Percentiles rank a stretch among this genome's conserved stretches.
Evolutionary conservation across 2,888 invertebrate species (phyloP).

Genomic region (Dermolepida albohirtum): DNA sequence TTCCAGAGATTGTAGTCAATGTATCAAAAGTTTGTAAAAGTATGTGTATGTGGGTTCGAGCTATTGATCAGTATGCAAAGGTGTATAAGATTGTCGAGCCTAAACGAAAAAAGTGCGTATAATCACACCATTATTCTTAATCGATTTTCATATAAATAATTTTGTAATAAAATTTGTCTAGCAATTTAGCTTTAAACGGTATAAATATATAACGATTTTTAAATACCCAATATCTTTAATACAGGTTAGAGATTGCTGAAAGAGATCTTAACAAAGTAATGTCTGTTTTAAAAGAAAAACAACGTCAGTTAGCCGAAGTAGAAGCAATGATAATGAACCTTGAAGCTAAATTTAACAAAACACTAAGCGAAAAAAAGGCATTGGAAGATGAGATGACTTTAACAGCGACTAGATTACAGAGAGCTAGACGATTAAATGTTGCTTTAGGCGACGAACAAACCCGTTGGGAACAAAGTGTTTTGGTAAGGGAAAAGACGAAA

Average conservation of each 20-base stretch:
- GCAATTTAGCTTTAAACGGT: no score
- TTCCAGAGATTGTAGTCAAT: conserved; percentile 85
- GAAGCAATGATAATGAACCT: conserved; percentile 74
- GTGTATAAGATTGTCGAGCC: conserved; percentile 90
- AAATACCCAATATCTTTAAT: conserved; percentile 13
- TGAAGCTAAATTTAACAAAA: conserved; percentile 76
- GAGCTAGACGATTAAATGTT: conserved; percentile 87
- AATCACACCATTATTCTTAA: no score
- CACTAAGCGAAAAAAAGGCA: conserved; percentile 80
- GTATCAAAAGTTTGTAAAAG: conserved; percentile 91
- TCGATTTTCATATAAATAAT: no score
- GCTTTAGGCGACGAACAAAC: conserved; percentile 89
- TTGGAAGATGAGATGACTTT: conserved; percentile 80
- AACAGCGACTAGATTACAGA: conserved; percentile 80
- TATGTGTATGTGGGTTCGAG: conserved; percentile 93
- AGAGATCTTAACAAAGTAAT: conserved; percentile 80
- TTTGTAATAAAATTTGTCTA: no score
- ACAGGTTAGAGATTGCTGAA: conserved; percentile 82
- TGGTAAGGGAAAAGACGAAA: conserved; percentile 62
- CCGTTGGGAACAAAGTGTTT: conserved; percentile 83
- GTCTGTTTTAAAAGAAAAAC: conserved; percentile 81
- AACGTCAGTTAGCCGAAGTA: conserved; percentile 83
- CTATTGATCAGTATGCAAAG: conserved; percentile 89
- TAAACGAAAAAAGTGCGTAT: conserved; percentile 79
- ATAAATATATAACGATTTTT: no score